Conservation (phyloP, 2,888 invertebrate species). For the Matsumyia berberina region DNA sequence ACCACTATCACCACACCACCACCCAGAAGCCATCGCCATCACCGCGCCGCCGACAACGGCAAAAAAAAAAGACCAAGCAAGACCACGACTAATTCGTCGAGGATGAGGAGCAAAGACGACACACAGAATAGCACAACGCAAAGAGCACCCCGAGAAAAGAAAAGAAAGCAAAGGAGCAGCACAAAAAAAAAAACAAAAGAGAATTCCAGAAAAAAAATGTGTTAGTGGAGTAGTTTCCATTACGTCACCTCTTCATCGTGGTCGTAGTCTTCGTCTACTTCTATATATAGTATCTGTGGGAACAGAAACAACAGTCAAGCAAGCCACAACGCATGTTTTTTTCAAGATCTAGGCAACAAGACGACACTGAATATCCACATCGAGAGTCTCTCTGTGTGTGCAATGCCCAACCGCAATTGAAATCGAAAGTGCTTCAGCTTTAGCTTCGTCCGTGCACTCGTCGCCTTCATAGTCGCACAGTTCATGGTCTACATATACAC, state of each 20-base stretch:
- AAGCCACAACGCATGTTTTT: conserved; percentile 64
- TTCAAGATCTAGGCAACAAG: conserved; percentile 75
- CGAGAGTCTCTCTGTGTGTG: conserved; percentile 23
- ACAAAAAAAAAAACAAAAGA: conserved; percentile 45
- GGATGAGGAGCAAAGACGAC: conserved; percentile 51
- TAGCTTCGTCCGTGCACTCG: conserved; percentile 49
- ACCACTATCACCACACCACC: conserved; percentile 51
- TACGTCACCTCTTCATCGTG: conserved; percentile 82
- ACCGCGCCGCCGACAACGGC: conserved; percentile 18
- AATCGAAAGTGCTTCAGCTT: conserved; percentile 70
- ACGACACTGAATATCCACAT: conserved; percentile 64
- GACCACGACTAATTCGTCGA: conserved; percentile 20
- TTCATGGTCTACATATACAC: conserved; percentile 76
- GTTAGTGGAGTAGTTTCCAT: conserved; percentile 84
- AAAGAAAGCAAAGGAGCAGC: conserved; percentile 59
- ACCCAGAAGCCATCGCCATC: conserved; percentile 59
- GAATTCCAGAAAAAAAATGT: conserved; percentile 82
- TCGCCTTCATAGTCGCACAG: conserved; percentile 58
- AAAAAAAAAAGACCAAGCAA: conserved; percentile 1
- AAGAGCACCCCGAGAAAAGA: conserved; percentile 70
- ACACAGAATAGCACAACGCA: conserved; percentile 70
- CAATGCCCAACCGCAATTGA: conserved; percentile 68
- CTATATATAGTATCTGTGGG: conserved; percentile 62
- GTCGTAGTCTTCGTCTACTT: conserved; percentile 38
- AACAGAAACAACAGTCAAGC: conserved; percentile 61